Conservation (phyloP, 2,888 invertebrate species). For the Proisotoma minuta region DNA sequence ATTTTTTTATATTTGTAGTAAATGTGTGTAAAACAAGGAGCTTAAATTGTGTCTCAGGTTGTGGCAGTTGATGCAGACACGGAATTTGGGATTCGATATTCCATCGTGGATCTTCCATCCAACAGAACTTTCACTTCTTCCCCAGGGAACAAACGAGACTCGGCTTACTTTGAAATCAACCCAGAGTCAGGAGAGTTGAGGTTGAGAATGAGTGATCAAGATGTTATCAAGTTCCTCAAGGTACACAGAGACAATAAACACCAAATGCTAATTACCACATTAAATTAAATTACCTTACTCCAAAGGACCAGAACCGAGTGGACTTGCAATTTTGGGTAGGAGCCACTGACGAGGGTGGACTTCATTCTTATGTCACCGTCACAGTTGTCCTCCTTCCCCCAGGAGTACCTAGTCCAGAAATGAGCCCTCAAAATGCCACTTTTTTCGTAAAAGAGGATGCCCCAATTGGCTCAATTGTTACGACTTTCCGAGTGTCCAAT, state of each 20-base stretch:
- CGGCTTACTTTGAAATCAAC: slow-evolving; percentile 69
- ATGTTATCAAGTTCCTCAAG: slow-evolving; percentile 41
- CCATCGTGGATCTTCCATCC: slow-evolving; percentile 62
- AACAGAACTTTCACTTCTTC: background rate
- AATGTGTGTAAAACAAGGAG: no score
- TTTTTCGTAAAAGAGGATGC: slow-evolving; percentile 51
- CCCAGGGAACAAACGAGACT: slow-evolving; percentile 49
- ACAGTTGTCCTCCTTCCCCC: slow-evolving; percentile 44
- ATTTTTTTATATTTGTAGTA: no score
- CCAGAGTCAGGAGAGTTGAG: slow-evolving; percentile 68
- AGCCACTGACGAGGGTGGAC: slow-evolving; percentile 45
- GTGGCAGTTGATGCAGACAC: slow-evolving; percentile 76
- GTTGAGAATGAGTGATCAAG: slow-evolving; percentile 51
- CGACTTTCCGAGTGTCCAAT: slow-evolving; percentile 53
- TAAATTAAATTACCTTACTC: no score
- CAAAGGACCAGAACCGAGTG: slow-evolving; percentile 36
- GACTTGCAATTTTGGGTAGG: slow-evolving; percentile 47
- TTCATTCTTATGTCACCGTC: slow-evolving; percentile 46
- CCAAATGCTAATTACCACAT: no score
- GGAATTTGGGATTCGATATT: slow-evolving; percentile 68
- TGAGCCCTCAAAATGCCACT: slow-evolving; percentile 46
- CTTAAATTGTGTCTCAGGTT: slow-evolving; percentile 55
- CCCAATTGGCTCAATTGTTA: slow-evolving; percentile 51
- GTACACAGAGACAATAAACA: no score
- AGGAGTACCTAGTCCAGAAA: slow-evolving; percentile 42